These are phyloP conservation scores for Halyomorpha halys DNA, from an alignment of 1,140 invertebrate genomes.

Conservation along the genomic window DNA sequence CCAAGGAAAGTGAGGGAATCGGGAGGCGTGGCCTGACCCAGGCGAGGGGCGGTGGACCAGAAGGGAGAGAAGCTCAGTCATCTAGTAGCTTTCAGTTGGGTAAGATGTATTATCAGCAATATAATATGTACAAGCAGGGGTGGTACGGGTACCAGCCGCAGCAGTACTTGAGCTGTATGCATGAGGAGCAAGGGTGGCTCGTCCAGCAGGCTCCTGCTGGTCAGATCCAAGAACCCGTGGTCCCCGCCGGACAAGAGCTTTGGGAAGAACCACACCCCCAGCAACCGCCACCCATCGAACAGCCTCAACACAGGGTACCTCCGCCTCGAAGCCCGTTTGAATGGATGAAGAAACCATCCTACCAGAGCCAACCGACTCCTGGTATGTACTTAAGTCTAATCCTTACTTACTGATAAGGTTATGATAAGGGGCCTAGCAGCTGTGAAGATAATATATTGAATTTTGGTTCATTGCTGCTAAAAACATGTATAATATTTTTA, in stretches of 20 bases:
- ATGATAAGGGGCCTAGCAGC: not conserved
- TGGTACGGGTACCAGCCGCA: slow-evolving; percentile 25
- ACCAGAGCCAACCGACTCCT: slow-evolving; percentile 68
- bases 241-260: slow-evolving; percentile 11
- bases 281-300: slow-evolving; percentile 11
- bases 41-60: not conserved
- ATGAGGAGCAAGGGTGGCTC: slow-evolving; percentile 25
- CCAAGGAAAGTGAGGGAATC: not conserved
- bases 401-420: not conserved
- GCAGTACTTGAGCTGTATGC: slow-evolving; percentile 30
- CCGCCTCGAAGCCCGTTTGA: slow-evolving; percentile 67
- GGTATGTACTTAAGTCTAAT: slow-evolving; percentile 44
- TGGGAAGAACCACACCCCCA: not conserved
- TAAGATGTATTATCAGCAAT: slow-evolving; percentile 25
- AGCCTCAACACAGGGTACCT: slow-evolving; percentile 41
- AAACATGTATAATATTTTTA: too few species aligned
- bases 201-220: slow-evolving; percentile 1
- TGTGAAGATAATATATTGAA: too few species aligned
- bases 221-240: slow-evolving; percentile 10
- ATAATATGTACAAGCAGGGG: slow-evolving; percentile 22
- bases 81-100: not conserved
- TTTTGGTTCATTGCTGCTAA: too few species aligned
- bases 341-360: slow-evolving; percentile 81
- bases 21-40: not conserved
- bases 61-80: not conserved